These are phyloP conservation scores for Sus cebifrons DNA, from an alignment of 2,797 vertebrate species.

Conservation along the genomic window DNA sequence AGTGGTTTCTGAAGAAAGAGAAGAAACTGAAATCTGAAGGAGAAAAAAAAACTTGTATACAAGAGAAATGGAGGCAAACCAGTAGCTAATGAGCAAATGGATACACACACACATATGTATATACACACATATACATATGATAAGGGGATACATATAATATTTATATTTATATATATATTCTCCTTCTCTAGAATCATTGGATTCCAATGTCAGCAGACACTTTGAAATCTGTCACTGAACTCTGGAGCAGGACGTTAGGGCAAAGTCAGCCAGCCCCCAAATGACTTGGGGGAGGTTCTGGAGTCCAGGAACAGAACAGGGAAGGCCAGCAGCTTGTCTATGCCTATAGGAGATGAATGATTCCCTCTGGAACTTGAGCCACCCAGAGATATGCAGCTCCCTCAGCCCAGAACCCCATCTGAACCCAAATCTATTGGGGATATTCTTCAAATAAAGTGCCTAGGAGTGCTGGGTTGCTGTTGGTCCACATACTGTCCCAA, in stretches of 20 bases:
- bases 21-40: neutral
- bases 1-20: neutral
- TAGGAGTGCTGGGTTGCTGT: neutral
- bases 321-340: neutral
- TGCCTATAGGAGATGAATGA: neutral
- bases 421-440: neutral
- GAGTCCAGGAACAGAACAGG: neutral
- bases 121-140: neutral
- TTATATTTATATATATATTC: neutral
- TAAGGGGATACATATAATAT: neutral
- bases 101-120: neutral
- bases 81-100: neutral
- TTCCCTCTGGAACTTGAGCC: neutral
- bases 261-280: neutral
- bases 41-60: neutral
- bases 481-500: neutral
- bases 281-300: neutral
- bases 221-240: neutral
- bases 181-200: neutral
- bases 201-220: neutral
- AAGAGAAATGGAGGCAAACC: neutral
- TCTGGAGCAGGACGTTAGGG: neutral
- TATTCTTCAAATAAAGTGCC: neutral
- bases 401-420: neutral
- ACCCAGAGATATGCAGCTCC: too few species aligned